A percentile compares a stretch with the other conserved stretches of the same genome.
Conservation (phyloP, 2,113 vertebrate genomes). For the Daphoenositta chrysoptera region DNA sequence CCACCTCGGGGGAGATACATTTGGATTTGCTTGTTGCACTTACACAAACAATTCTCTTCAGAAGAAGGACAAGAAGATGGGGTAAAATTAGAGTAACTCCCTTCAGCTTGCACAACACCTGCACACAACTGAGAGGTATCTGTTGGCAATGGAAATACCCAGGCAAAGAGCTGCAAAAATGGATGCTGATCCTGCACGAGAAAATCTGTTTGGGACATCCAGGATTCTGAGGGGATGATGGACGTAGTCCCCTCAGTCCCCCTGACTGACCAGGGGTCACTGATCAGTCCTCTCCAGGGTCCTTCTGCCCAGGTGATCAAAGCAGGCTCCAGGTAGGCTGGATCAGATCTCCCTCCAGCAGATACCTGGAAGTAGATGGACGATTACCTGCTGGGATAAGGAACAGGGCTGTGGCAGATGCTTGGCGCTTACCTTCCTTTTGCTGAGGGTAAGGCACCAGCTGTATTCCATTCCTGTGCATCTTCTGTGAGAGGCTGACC, state of each 20-base stretch:
- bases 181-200: neutral
- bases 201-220: neutral
- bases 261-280: neutral
- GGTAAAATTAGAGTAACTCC: neutral
- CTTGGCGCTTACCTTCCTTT: neutral
- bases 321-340: neutral
- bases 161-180: neutral
- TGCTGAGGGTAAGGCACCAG: neutral
- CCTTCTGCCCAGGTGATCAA: neutral
- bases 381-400: neutral
- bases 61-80: neutral
- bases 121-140: neutral
- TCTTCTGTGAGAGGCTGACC: constrained; percentile 9
- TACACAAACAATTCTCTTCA: neutral
- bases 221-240: neutral
- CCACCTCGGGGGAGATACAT: neutral
- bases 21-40: neutral
- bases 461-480: neutral
- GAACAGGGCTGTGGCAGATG: neutral
- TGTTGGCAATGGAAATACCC: neutral
- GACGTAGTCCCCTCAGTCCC: neutral
- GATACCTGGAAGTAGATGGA: neutral
- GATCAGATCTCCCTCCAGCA: neutral
- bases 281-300: neutral
- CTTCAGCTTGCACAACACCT: neutral